Evolutionary conservation across 2,888 invertebrate genomes (phyloP), one percentile per base, ranked within the genome.

Genomic region (Leptinotarsa rubiginosa): DNA sequence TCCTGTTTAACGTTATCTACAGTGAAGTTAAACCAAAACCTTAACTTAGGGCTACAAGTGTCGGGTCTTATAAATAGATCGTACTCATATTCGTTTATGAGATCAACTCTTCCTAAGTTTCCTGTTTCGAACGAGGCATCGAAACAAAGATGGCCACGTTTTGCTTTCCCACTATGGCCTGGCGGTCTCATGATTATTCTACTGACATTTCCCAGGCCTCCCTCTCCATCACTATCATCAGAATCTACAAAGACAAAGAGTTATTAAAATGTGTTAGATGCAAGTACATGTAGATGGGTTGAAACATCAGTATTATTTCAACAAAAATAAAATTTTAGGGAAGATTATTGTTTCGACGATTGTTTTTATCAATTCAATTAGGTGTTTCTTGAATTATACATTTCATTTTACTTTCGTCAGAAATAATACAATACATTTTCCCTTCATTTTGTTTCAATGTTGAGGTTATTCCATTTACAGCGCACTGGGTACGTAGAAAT

Each of bases 11-110:
- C 96, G 87, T 99, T 99, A 87, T 98, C 98, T 52, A 99, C 98
- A 1, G 97, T 97, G 86, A 99, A 99, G 89, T 99, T 97, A 88
- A 98, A 99, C 99, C 98, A 99, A 81, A 98, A 94, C 67, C 99
- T 90, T 78, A 95, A 92, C 64, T 97, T 91, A 0, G 98, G 97
- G 86, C 97, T 95, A 87, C 98, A 97, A 0, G 98, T 98, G 87
- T 99, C 99, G 0, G 99, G 98, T 62, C 99, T 91, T 72, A 99
- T 93, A 88, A 95, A 98, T 69, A 99, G 90, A 89, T 99, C 99
- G 88, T 98, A 99, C 87, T 99, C 99, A 85, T 93, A 94, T 83
- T 98, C 98, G 7, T 95, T 95, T 82, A 98, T 92, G 81, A 97
- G 92, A 86, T 98, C 97, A 1, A 98, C 97, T 78, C 97, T 91